Evolutionary conservation across 2,113 vertebrate genomes (phyloP).

Genomic region (Geococcyx californianus): DNA sequence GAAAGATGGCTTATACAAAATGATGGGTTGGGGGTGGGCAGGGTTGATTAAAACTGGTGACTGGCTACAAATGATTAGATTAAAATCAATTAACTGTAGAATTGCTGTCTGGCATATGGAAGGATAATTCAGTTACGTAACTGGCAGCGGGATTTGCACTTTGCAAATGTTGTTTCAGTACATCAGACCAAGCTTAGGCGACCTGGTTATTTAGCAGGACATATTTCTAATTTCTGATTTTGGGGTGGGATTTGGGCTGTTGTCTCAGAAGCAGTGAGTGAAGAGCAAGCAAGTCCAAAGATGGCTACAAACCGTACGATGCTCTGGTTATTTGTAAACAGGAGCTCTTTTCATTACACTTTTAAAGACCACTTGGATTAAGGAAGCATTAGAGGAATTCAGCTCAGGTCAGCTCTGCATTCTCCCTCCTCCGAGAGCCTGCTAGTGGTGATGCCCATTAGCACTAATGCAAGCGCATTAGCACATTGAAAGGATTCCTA

Average conservation of each 20-base stretch:
- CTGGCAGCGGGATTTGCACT: conserved; percentile 43
- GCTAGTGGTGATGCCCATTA: conserved; percentile 20
- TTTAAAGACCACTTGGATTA: conserved; percentile 20
- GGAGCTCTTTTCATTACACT: conserved; percentile 3
- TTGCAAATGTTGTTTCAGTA: neutral
- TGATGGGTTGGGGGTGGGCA: neutral
- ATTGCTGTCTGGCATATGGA: conserved; percentile 49
- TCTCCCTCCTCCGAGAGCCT: neutral
- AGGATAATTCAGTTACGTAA: conserved; percentile 62
- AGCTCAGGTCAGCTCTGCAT: neutral
- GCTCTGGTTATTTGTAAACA: neutral
- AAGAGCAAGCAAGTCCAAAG: neutral
- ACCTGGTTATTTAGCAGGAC: neutral
- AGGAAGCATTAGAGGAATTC: conserved; percentile 22
- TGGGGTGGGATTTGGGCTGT: neutral
- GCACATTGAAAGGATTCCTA: neutral
- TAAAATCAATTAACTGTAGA: conserved; percentile 68
- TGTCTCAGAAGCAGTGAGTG: neutral
- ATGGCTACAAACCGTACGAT: fast-evolving
- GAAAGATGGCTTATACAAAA: conserved; percentile 7
- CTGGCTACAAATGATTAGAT: conserved; percentile 65
- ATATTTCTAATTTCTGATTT: neutral
- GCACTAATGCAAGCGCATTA: conserved; percentile 14
- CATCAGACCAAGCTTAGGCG: neutral
- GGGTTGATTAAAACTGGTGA: conserved; percentile 50